Evolutionary conservation across 2,113 vertebrate species (phyloP).

Genomic region (Apteryx mantelli): DNA sequence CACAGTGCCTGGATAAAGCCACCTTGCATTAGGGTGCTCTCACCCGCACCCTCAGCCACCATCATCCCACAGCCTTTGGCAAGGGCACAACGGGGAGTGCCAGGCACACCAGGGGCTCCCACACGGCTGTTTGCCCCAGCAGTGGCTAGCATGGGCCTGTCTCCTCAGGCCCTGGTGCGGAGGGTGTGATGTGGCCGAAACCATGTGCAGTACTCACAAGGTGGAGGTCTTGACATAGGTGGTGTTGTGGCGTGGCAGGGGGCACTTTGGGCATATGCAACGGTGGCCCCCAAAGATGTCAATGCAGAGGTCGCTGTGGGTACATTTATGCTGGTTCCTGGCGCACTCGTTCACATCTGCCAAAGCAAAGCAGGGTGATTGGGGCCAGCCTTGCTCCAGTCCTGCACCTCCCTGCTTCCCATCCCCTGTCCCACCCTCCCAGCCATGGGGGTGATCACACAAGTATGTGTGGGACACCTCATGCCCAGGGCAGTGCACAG

Average conservation of each 20-base stretch:
- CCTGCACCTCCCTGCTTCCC: background rate
- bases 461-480: no score
- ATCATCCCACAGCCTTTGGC: background rate
- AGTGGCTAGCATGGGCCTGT: background rate
- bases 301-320: slow-evolving; percentile 82
- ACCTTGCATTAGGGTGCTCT: background rate
- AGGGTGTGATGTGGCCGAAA: rapidly evolving
- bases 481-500: no score
- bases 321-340: slow-evolving; percentile 83
- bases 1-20: background rate
- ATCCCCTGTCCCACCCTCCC: no score
- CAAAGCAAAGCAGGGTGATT: rapidly evolving
- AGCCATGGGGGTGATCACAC: no score
- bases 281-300: slow-evolving; percentile 86
- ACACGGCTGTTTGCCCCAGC: background rate
- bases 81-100: background rate
- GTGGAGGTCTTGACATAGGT: slow-evolving; percentile 86
- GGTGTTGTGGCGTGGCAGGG: slow-evolving; percentile 75
- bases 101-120: background rate
- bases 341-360: slow-evolving; percentile 87
- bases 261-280: slow-evolving; percentile 85
- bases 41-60: background rate
- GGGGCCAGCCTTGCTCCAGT: background rate
- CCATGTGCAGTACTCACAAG: slow-evolving; percentile 67
- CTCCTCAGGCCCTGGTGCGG: no score